Base-by-base conservation (phyloP, 2,113 vertebrate genomes). In the Cyprinodon tularosa region DNA sequence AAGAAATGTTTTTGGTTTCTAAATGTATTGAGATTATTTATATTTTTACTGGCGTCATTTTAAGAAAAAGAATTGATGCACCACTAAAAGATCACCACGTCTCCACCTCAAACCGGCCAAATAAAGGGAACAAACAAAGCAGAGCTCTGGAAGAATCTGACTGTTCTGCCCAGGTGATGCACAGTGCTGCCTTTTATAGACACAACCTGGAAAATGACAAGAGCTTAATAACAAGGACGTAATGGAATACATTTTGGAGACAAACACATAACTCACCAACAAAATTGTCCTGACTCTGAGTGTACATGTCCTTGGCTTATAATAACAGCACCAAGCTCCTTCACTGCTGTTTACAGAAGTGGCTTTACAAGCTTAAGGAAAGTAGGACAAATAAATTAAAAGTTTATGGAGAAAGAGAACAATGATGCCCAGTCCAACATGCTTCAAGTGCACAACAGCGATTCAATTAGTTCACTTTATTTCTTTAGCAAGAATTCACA, bases 171-270 rank as follows among this genome's bases (percentile, higher is more conserved):
- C 14, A 36, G 57, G 48, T 22, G 36, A 66, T 14, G 29, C 62
- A 11, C 50, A 57, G 50, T 39, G 29, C 29, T 72, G 44, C 73
- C 73, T 81, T 68, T 68, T 76, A 81, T 36, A 68, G 79, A 47
- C 65, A 68, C 40, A 62, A 53, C 44, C 67, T 1, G 1, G 62
- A 66, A 45, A n/a, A 12, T 63, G 59, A 63, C 62, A 83, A 57
- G 62, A 5, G 20, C 4, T 45, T 57, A 71, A 36, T 78, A 47
- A 70, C 70, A 66, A 67, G 62, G 71, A 40, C 38, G 14, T 57
- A 57, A 57, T 57, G 50, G 50, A 57, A 57, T 20, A 57, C 8
- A 20, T 20, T 57, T 57, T 57, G 50, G 50, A 57, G 7, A 57
- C 50, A 57, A 57, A 57, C 50, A n/a, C 17, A 57, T 57, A 57